These are phyloP conservation scores for Mesaphorura yosii DNA, from an alignment of 1,140 invertebrate genomes.

Conservation along the genomic window DNA sequence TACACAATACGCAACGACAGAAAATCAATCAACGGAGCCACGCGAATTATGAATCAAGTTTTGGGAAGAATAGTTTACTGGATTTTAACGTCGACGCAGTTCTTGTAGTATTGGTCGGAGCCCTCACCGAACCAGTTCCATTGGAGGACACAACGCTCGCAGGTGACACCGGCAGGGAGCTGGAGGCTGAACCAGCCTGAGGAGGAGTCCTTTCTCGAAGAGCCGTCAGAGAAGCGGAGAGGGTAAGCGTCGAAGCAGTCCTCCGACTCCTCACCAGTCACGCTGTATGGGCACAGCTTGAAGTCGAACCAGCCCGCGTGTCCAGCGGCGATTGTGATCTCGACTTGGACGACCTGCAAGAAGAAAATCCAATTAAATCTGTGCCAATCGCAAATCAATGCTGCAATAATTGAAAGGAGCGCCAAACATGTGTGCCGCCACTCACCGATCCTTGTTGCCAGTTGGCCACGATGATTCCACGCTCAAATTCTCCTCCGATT, in stretches of 20 bases:
- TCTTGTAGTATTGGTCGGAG: constrained; percentile 38
- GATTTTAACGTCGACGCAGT: constrained; percentile 38
- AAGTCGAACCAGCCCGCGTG: constrained; percentile 40
- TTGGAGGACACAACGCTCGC: constrained; percentile 30
- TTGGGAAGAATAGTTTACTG: constrained; percentile 24
- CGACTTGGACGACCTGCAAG: constrained; percentile 30
- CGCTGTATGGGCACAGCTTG: constrained; percentile 35
- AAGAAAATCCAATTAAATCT: not conserved
- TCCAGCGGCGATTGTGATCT: constrained; percentile 39
- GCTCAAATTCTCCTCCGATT: constrained; percentile 42
- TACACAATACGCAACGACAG: too few species aligned
- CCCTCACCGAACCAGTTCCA: constrained; percentile 35
- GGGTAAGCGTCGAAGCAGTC: constrained; percentile 35
- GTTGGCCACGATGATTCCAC: constrained; percentile 38
- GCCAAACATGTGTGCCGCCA: too few species aligned
- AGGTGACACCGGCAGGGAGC: constrained; percentile 26
- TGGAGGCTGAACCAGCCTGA: not conserved
- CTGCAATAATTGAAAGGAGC: too few species aligned
- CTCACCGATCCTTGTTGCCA: constrained; percentile 35
- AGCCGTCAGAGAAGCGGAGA: constrained; percentile 33
- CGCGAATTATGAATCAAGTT: too few species aligned
- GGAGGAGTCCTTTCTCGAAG: constrained; percentile 33
- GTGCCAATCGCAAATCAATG: too few species aligned
- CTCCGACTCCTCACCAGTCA: constrained; percentile 32
- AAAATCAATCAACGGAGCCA: too few species aligned